Evolutionary conservation across 2,888 invertebrate genomes (phyloP).

Genomic region (Patella ulyssiponensis): DNA sequence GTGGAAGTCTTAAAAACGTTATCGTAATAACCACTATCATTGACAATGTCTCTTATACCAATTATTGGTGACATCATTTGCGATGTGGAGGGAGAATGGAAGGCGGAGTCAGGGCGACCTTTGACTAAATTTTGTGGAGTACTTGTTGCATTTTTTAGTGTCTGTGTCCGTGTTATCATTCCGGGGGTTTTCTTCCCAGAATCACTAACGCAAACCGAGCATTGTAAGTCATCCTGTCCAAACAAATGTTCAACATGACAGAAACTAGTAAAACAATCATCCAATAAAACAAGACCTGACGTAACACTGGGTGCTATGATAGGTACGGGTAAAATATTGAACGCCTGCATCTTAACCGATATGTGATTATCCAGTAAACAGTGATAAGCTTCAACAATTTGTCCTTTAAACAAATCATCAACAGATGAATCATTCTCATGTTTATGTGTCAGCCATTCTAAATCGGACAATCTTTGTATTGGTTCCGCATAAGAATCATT

Average conservation of each 20-base stretch:
- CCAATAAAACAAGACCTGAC: slow-evolving; percentile 60
- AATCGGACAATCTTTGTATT: slow-evolving; percentile 67
- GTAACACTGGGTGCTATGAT: slow-evolving; percentile 56
- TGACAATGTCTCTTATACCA: slow-evolving; percentile 42
- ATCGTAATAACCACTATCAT: slow-evolving; percentile 65
- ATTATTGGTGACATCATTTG: slow-evolving; percentile 58
- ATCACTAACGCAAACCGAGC: slow-evolving; percentile 37
- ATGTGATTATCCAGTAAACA: slow-evolving; percentile 62
- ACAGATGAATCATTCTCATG: slow-evolving; percentile 61
- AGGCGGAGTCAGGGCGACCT: slow-evolving; percentile 22
- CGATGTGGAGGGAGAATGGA: slow-evolving; percentile 19
- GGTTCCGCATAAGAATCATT: slow-evolving; percentile 66
- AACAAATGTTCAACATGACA: slow-evolving; percentile 63
- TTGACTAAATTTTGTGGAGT: slow-evolving; percentile 10
- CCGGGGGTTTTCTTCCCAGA: background rate
- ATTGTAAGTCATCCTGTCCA: slow-evolving; percentile 55
- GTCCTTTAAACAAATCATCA: slow-evolving; percentile 68
- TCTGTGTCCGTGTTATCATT: background rate
- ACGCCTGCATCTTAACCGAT: slow-evolving; percentile 66
- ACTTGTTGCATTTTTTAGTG: background rate
- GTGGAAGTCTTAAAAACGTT: slow-evolving; percentile 65
- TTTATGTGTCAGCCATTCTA: slow-evolving; percentile 71
- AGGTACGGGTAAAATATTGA: slow-evolving; percentile 68
- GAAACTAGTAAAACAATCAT: slow-evolving; percentile 67
- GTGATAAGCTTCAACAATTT: slow-evolving; percentile 66